A percentile compares a stretch with the other conserved stretches of the same genome.
phyloP scores from a whole-genome alignment of 2,888 invertebrate species.

The Drosophila limbata region DNA sequence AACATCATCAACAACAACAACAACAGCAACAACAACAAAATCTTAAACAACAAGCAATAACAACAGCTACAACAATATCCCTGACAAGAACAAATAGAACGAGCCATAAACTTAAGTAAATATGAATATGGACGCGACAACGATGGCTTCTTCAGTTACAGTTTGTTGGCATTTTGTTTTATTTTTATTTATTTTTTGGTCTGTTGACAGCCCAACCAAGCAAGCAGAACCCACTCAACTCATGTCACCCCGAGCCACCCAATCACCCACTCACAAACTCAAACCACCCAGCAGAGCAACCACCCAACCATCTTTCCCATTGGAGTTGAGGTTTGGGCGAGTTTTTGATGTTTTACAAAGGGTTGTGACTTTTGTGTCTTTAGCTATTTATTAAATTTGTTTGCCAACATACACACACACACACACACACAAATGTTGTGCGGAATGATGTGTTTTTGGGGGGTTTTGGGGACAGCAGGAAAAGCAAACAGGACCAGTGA shows the following conservation, averaged over 20 bases:
- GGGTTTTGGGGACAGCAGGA: conserved; percentile 19
- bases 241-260: conserved; percentile 15
- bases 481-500: conserved; percentile 55
- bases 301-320: conserved; percentile 8
- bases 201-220: conserved; percentile 40
- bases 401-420: conserved; percentile 66
- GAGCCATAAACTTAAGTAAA: conserved; percentile 74
- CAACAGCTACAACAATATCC: conserved; percentile 52
- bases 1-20: conserved; percentile 20
- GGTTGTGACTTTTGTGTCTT: conserved; percentile 78
- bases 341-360: conserved; percentile 55
- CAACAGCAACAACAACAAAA: conserved; percentile 9
- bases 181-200: neutral
- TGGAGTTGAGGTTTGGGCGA: conserved; percentile 13
- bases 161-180: conserved; percentile 2
- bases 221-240: conserved; percentile 12
- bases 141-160: conserved; percentile 50
- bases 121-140: conserved; percentile 67
- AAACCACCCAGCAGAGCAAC: conserved; percentile 6
- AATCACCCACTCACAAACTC: conserved; percentile 10
- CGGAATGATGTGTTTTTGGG: too few species aligned
- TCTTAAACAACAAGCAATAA: conserved; percentile 33
- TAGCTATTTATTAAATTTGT: conserved; percentile 80
- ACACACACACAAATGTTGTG: conserved; percentile 6
- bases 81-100: conserved; percentile 65